Conservation (phyloP, 2,888 invertebrate genomes). For the Desoria tigrina region DNA sequence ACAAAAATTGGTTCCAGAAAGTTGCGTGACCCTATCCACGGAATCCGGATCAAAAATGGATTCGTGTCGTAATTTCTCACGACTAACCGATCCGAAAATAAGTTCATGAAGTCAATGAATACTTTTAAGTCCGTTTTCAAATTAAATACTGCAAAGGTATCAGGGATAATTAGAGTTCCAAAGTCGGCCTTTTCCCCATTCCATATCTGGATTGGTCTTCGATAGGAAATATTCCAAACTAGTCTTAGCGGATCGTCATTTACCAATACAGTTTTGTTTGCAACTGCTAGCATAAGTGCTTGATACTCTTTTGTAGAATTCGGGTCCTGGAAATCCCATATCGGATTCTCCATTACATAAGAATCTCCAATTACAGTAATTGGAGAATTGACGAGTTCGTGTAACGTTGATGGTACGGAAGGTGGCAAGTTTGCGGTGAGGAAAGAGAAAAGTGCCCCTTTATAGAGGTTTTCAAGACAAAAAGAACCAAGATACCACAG, state of each 20-base stretch:
- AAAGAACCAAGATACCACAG: background rate
- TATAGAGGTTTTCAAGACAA: background rate
- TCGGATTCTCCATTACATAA: background rate
- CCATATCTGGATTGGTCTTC: background rate
- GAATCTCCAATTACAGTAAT: no score
- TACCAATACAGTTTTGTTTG: background rate
- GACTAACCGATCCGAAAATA: background rate
- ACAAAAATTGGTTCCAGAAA: constrained; percentile 4
- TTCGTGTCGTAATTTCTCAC: background rate
- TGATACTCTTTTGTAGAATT: no score
- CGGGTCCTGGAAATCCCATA: background rate
- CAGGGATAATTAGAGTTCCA: no score
- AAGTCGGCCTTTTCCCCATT: background rate
- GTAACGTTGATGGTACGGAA: background rate
- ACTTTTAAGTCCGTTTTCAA: background rate
- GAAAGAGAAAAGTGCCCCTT: constrained; percentile 12
- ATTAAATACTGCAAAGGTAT: constrained; percentile 2
- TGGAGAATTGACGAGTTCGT: background rate
- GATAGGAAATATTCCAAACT: background rate
- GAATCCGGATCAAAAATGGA: constrained; percentile 2
- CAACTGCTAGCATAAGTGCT: background rate
- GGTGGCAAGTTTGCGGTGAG: background rate
- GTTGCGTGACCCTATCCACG: constrained; percentile 10
- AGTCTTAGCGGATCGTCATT: background rate
- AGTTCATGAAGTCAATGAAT: background rate